Base-by-base conservation (phyloP, 1,140 invertebrate genomes). In the Drosophila kikkawai region DNA sequence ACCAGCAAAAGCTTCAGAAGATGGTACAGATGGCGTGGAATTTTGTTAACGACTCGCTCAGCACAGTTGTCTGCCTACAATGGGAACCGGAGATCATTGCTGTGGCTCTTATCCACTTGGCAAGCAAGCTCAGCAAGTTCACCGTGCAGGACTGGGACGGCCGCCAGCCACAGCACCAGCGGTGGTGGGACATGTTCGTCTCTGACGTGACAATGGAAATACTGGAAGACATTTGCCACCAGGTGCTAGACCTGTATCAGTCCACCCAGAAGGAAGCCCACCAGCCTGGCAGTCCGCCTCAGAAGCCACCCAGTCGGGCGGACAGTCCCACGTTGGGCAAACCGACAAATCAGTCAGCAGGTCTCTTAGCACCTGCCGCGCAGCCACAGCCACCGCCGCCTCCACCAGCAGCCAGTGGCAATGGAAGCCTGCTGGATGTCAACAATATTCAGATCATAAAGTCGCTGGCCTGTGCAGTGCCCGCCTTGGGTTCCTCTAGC, bases 1-100 rank as follows among this genome's bases (percentile, higher is more conserved):
- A 99, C 83, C 98, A 99, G 93, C 94, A 94, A 26, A 98, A 99
- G 93, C 93, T 99, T 57, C 96, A 99, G 87, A 98, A 98, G 93
- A 98, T 99, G 96, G 98, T 99, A 7, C 98, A 99, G 94, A 99
- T 99, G 98, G 98, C 99, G 3, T 99, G 99, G 99, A 99, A 98
- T 26, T 99, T 99, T 94, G 98, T 99, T 0, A 99, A 99, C 94
- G 99, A 99, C 92, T 98, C 97, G 93, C 94, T 99, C 55, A 99
- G 98, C 91, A 99, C 99, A 13, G 99, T 98, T 7, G 94, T 99
- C 19, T 98, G 97, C 79, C 94, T 99, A 4, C 98, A 99, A 94
- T 99, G 99, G 98, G 99, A 99, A 93, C 98, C 99, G 12, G 99
- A 99, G 94, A 98, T 99, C 48, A 98, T 99, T 77, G 98, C 98